Conservation (phyloP, 2,888 invertebrate species). For the Cecidostiba fungosa region DNA sequence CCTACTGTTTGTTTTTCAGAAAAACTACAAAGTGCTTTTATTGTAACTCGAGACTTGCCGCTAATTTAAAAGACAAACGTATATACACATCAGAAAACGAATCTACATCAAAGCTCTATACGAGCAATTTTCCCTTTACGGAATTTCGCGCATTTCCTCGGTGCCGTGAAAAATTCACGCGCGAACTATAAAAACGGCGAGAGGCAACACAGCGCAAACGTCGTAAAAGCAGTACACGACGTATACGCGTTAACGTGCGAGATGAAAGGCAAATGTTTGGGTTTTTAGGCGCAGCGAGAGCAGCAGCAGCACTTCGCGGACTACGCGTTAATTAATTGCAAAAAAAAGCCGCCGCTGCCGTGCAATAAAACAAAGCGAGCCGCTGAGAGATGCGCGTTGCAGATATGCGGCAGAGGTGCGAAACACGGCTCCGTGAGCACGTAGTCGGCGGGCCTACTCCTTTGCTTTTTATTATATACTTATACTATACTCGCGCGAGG, state of each 20-base stretch:
- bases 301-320: constrained; percentile 10
- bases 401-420: constrained; percentile 4
- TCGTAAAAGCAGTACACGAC: constrained; percentile 50
- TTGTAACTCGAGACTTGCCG: too few relatives aligned
- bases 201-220: not conserved
- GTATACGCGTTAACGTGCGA: constrained; percentile 50
- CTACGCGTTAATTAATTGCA: constrained; percentile 59
- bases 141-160: constrained; percentile 10
- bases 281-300: constrained; percentile 32
- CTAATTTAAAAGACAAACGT: too few relatives aligned
- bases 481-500: not conserved
- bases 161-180: constrained; percentile 3
- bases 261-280: constrained; percentile 60
- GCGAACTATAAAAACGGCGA: constrained; percentile 36
- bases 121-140: not conserved
- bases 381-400: not conserved
- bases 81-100: not conserved
- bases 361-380: constrained; percentile 5
- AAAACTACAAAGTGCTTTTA: too few relatives aligned
- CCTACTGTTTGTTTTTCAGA: too few relatives aligned
- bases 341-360: constrained; percentile 22
- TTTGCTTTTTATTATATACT: constrained; percentile 25
- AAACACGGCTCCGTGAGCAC: constrained; percentile 20
- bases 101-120: not conserved
- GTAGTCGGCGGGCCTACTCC: not conserved